These are phyloP conservation scores for Diplogasteroides magnus DNA, from an alignment of 1,140 invertebrate genomes.

Conservation along the genomic window DNA sequence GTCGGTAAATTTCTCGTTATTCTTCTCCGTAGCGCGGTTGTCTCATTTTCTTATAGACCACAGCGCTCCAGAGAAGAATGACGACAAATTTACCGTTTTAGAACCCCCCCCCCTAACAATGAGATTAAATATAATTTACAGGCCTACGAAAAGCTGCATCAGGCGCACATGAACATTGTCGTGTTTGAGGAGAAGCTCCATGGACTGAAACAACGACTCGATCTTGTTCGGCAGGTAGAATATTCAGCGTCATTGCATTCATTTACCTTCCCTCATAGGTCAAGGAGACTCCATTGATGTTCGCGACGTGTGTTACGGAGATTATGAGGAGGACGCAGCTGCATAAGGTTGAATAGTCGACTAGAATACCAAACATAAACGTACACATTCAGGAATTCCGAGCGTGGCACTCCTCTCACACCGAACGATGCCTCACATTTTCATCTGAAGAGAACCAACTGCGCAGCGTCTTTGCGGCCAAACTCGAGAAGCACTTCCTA, in stretches of 20 bases:
- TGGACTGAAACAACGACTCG: neutral
- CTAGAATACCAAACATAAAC: no score
- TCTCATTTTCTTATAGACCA: no score
- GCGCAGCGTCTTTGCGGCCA: neutral
- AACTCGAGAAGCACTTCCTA: neutral
- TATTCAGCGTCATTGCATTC: neutral
- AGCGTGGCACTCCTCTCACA: neutral
- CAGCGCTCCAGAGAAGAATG: no score
- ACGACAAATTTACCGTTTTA: no score
- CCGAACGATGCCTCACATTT: neutral
- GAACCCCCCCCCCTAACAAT: no score
- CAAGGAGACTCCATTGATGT: neutral
- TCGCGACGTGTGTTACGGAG: neutral
- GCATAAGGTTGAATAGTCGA: no score
- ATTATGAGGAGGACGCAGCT: neutral
- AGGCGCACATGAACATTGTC: neutral
- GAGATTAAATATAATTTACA: neutral
- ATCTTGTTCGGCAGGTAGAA: neutral
- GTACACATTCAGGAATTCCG: neutral
- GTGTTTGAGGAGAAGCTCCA: neutral
- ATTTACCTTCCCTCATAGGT: neutral
- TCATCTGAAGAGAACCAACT: neutral
- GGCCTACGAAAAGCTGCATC: neutral
- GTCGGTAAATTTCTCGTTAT: no score
- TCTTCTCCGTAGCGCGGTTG: no score